Evolutionary conservation across 1,140 invertebrate genomes (phyloP).

Genomic region (Drosophila bifasciata): DNA sequence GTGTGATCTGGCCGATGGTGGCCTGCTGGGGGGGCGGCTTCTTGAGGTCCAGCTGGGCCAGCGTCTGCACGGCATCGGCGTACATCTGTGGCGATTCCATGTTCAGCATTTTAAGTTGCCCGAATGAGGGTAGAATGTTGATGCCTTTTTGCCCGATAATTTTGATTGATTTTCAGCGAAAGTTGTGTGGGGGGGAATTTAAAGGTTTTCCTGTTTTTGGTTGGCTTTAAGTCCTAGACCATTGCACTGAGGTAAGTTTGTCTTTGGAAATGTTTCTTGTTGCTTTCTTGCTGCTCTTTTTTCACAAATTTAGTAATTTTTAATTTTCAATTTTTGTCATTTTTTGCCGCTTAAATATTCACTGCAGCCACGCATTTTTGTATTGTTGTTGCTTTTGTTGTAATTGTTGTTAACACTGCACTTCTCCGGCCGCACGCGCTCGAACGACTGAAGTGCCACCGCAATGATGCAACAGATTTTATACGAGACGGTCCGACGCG

Average conservation of each 20-base stretch:
- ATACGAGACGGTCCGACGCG: constrained; percentile 67
- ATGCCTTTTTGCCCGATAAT: constrained; percentile 62
- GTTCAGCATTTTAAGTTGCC: constrained; percentile 83
- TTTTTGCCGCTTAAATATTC: constrained; percentile 51
- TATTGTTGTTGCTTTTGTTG: constrained; percentile 18
- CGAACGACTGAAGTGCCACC: constrained; percentile 83
- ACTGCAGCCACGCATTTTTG: constrained; percentile 59
- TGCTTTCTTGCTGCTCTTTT: constrained; percentile 6
- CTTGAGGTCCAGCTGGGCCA: constrained; percentile 82
- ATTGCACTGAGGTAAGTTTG: constrained; percentile 39
- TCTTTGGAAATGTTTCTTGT: constrained; percentile 24
- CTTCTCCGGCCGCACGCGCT: constrained; percentile 73
- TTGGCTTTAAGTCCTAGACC: constrained; percentile 10
- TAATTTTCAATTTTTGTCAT: no score
- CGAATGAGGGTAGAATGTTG: constrained; percentile 82
- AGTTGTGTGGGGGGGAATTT: neutral
- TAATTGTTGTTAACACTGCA: constrained; percentile 39
- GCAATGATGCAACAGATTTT: constrained; percentile 84
- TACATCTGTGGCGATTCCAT: constrained; percentile 91
- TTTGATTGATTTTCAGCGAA: constrained; percentile 27
- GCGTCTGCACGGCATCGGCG: constrained; percentile 84
- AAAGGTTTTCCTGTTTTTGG: neutral
- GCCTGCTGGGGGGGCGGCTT: constrained; percentile 84
- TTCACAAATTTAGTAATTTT: constrained; percentile 37
- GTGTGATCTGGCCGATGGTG: constrained; percentile 84